Conservation (phyloP, 2,888 invertebrate genomes). For the Gymnosoma rotundatum region DNA sequence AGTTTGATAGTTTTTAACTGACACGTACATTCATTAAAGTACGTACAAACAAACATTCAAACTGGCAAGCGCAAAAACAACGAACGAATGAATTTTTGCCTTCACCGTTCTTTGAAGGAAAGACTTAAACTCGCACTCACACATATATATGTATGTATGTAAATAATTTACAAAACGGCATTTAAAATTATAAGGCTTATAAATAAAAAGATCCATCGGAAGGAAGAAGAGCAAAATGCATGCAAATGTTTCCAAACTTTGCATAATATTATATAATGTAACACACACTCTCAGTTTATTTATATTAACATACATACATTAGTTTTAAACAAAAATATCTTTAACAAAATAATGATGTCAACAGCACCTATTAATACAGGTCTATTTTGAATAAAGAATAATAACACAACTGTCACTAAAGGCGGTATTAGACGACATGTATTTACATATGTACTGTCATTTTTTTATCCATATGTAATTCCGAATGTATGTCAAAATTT, state of each 20-base stretch:
- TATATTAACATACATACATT: too few relatives aligned
- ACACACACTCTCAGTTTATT: too few relatives aligned
- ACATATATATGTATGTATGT: neutral
- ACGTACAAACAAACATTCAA: neutral
- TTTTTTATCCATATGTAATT: slow-evolving; percentile 7
- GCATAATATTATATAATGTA: too few relatives aligned
- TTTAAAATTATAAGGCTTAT: neutral
- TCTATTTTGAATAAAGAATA: too few relatives aligned
- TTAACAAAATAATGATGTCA: too few relatives aligned
- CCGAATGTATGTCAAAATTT: slow-evolving; percentile 2
- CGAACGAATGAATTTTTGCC: slow-evolving; percentile 25
- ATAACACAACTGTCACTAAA: too few relatives aligned
- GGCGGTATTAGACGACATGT: too few relatives aligned
- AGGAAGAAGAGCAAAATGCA: neutral
- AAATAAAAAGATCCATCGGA: slow-evolving; percentile 13
- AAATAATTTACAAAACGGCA: neutral
- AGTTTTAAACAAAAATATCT: too few relatives aligned
- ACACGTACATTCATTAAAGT: slow-evolving; percentile 65
- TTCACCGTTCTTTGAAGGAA: slow-evolving; percentile 21
- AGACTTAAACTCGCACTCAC: neutral
- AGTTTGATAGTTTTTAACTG: slow-evolving; percentile 65
- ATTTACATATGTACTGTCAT: slow-evolving; percentile 6
- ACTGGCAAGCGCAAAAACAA: neutral
- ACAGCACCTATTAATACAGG: too few relatives aligned
- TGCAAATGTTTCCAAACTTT: neutral